phyloP scores from a whole-genome alignment of 1,140 invertebrate genomes.

The Apis dorsata region DNA sequence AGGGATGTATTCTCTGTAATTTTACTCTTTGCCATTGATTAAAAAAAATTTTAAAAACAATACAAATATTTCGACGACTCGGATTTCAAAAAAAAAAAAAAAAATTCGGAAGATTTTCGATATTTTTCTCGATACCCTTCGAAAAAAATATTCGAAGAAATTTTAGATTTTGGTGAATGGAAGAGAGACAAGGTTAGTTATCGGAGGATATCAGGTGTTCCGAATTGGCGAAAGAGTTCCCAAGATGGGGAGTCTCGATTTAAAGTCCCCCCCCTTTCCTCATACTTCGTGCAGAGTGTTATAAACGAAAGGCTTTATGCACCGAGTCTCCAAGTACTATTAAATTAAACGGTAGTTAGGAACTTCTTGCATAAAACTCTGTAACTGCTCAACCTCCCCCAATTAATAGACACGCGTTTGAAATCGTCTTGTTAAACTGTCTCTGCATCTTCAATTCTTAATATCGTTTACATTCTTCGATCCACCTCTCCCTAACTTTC shows the following conservation, averaged over 20 bases:
- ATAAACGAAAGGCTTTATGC: conserved; percentile 67
- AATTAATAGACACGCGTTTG: conserved; percentile 65
- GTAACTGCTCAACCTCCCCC: conserved; percentile 54
- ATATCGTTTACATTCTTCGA: neutral
- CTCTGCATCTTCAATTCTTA: neutral
- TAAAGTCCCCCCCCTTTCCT: conserved; percentile 7
- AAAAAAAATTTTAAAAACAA: neutral
- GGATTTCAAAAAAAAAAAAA: too few species aligned
- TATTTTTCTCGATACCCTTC: neutral
- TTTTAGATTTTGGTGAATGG: too few species aligned
- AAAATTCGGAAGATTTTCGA: neutral
- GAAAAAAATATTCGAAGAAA: neutral
- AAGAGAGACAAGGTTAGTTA: neutral
- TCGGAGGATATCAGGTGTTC: neutral
- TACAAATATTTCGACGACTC: too few species aligned
- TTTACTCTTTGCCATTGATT: neutral
- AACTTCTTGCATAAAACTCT: conserved; percentile 66
- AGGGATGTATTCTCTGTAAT: neutral
- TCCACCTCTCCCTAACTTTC: too few species aligned
- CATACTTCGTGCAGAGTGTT: conserved; percentile 43
- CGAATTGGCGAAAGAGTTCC: neutral
- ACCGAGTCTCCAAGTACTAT: conserved; percentile 62
- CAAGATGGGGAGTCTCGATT: conserved; percentile 20
- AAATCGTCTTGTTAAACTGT: conserved; percentile 45
- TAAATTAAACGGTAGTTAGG: conserved; percentile 67